phyloP scores from a whole-genome alignment of 1,140 invertebrate genomes.

The Tachypleus tridentatus region DNA sequence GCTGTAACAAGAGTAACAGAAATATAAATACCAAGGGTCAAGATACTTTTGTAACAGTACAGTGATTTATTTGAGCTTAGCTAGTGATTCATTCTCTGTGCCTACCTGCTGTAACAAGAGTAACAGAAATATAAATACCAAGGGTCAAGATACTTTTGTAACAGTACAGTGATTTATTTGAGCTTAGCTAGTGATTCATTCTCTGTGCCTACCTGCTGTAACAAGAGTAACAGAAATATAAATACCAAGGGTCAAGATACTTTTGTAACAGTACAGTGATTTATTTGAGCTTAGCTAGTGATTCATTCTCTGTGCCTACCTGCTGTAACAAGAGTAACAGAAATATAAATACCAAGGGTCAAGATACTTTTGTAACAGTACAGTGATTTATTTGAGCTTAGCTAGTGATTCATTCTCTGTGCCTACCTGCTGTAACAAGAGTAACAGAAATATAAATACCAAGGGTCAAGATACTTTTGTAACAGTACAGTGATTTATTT shows the following conservation, averaged over 20 bases:
- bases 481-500: constrained; percentile 33
- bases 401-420: constrained; percentile 82
- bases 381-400: constrained; percentile 60
- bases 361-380: too few species aligned
- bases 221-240: too few species aligned
- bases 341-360: too few species aligned
- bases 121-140: too few species aligned
- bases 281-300: constrained; percentile 86
- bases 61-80: constrained; percentile 69
- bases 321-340: constrained; percentile 50
- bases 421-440: constrained; percentile 57
- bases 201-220: constrained; percentile 69
- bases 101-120: constrained; percentile 58
- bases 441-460: too few species aligned
- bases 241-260: too few species aligned
- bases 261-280: too few species aligned
- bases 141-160: too few species aligned
- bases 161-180: constrained; percentile 34
- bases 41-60: too few species aligned
- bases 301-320: constrained; percentile 74
- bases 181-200: constrained; percentile 88
- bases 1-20: constrained; percentile 44
- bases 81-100: constrained; percentile 75
- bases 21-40: too few species aligned
- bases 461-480: too few species aligned